Evolutionary conservation across 2,797 vertebrate species (phyloP), one percentile per base, ranked within the genome.

Genomic region (Atherinosoma microstoma): DNA sequence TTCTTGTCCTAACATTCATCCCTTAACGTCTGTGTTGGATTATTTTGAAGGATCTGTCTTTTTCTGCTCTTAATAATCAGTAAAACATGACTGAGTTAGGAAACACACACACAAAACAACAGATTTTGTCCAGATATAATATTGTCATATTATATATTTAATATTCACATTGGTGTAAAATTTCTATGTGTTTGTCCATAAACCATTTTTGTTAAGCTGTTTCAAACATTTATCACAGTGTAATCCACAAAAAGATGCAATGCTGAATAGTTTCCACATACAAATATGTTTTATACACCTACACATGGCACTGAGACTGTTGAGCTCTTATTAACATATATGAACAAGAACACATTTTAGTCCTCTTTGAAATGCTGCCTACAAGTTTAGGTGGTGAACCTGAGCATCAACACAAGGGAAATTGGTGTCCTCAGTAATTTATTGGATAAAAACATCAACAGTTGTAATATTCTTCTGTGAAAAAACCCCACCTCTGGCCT

Each of bases 1-100:
- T 24, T 83, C 29, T 80, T 66, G 78, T 79, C 66, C 64, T 45
- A 35, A 7, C 56, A 56, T 40, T 29, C 27, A 58, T 72, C 40
- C 64, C 53, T 63, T 63, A 47, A 63, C 42, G 36, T 70, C 53
- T 70, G 15, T 68, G 32, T 67, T 29, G 13, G 18, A 4, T n/a
- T 9, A 16, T 9, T 22, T 16, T 22, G 13, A 15, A 34, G n/a
- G 20, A 58, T 32, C 54, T 57, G 16, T 30, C 27, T 56, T 29
- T 54, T 11, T 51, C n/a, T 24, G 22, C n/a, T 12, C n/a, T 15
- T 54, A 13, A 27, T 36, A 29, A n/a, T 69, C 10, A 47, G 6
- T 61, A 18, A 18, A 16, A 61, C n/a, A 6, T 22, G 12, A 22
- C 11, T 1, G 18, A 20, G 15, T 35, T 68, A 24, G 40, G 34